phyloP scores from a whole-genome alignment of 2,113 vertebrate genomes.

The Brachirus orientalis region DNA sequence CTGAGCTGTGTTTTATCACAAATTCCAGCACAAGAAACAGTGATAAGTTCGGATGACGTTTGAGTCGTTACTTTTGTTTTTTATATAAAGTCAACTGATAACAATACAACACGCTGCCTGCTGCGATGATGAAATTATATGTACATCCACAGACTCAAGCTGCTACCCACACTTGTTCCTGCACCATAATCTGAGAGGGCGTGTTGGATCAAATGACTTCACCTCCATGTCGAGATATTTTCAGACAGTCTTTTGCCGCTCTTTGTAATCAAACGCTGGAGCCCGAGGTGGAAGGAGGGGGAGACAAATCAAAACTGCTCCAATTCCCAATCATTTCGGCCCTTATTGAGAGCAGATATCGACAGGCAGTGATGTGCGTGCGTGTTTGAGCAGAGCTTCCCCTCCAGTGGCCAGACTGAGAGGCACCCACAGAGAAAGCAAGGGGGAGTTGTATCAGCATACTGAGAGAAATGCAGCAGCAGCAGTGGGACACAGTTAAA shows the following conservation, averaged over 20 bases:
- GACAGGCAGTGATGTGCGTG: conserved; percentile 67
- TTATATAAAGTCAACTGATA: background rate
- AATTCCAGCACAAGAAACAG: background rate
- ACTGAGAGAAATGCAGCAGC: conserved; percentile 43
- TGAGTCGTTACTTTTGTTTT: conserved; percentile 7
- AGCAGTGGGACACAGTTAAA: conserved; percentile 26
- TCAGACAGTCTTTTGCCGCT: conserved; percentile 52
- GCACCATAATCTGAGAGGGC: conserved; percentile 37
- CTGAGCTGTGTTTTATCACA: conserved; percentile 6
- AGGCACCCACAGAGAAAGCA: background rate
- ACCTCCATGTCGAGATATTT: conserved; percentile 62
- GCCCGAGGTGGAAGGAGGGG: conserved; percentile 38
- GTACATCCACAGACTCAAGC: conserved; percentile 31
- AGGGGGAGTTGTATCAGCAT: conserved; percentile 22
- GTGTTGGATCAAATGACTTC: conserved; percentile 46
- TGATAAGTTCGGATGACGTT: conserved; percentile 3
- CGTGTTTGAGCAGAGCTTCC: conserved; percentile 43
- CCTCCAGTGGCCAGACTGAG: conserved; percentile 50
- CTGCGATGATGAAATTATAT: conserved; percentile 14
- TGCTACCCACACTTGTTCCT: conserved; percentile 23
- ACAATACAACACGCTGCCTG: conserved; percentile 1
- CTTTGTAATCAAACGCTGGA: conserved; percentile 63
- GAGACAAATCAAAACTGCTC: conserved; percentile 60
- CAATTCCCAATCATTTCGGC: conserved; percentile 68
- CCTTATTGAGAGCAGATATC: conserved; percentile 63